Conservation (phyloP, 2,113 vertebrate genomes). For the Ornithorhynchus anatinus region DNA sequence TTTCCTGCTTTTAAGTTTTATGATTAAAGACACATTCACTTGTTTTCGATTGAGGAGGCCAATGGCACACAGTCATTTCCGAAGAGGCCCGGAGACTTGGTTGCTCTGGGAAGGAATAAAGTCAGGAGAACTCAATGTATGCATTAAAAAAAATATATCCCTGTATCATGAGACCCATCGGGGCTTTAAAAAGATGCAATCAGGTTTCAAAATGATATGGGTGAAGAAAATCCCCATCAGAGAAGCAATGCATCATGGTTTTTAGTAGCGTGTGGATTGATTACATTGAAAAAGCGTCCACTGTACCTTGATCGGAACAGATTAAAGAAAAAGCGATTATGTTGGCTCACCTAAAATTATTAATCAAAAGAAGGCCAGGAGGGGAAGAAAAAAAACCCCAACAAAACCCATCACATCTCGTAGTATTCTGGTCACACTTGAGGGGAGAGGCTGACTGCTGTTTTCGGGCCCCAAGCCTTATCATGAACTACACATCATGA, state of each 20-base stretch:
- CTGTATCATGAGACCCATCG: conserved; percentile 14
- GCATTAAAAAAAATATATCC: not conserved
- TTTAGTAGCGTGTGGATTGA: conserved; percentile 17
- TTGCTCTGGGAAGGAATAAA: not conserved
- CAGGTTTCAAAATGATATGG: conserved; percentile 24
- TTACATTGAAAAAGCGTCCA: conserved; percentile 27
- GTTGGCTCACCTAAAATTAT: not conserved
- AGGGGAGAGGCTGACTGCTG: not conserved
- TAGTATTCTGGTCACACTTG: not conserved
- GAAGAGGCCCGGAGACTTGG: not conserved
- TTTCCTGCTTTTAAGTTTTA: conserved; percentile 25
- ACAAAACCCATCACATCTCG: too few species aligned
- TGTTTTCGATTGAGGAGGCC: not conserved
- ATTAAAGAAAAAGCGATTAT: not conserved
- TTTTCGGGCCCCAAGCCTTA: not conserved
- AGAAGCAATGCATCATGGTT: conserved; percentile 15
- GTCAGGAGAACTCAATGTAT: not conserved
- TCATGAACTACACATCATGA: not conserved
- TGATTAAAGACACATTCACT: conserved; percentile 35
- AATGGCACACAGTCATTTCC: not conserved
- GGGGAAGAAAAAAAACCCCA: not conserved
- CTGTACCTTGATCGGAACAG: conserved; percentile 18
- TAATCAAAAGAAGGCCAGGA: not conserved
- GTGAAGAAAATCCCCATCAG: conserved; percentile 25
- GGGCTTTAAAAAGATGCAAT: conserved; percentile 26